phyloP scores from a whole-genome alignment of 2,888 invertebrate genomes.

The Campoplex capitator region DNA sequence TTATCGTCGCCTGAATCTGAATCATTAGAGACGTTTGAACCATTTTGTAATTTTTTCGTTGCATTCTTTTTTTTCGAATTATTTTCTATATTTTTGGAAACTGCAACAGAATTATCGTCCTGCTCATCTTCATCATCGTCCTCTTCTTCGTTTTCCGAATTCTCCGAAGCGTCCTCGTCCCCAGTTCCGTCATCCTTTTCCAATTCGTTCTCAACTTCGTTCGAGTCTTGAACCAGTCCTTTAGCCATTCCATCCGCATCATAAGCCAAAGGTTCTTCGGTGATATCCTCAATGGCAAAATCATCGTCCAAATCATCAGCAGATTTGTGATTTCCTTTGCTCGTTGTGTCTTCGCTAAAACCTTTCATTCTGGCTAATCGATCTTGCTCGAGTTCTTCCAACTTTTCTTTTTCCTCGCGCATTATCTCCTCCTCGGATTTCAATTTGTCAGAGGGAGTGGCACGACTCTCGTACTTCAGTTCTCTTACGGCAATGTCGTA shows the following conservation, averaged over 20 bases:
- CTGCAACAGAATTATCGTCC: not conserved
- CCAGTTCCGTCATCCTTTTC: constrained; percentile 23
- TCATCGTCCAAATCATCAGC: constrained; percentile 96
- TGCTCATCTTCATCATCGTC: constrained; percentile 42
- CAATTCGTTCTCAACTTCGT: constrained; percentile 46
- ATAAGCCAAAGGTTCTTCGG: constrained; percentile 85
- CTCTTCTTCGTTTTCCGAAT: constrained; percentile 61
- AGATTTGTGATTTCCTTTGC: constrained; percentile 88
- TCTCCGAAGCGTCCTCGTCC: constrained; percentile 34
- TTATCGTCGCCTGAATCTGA: constrained; percentile 54
- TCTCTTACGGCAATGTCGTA: constrained; percentile 94
- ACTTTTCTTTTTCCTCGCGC: constrained; percentile 91
- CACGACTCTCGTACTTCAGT: constrained; percentile 93
- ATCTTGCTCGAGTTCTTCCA: constrained; percentile 92
- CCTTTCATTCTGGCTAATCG: constrained; percentile 92
- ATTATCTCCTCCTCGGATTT: constrained; percentile 94
- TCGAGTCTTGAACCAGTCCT: constrained; percentile 65
- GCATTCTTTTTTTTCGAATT: not conserved
- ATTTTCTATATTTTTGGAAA: not conserved
- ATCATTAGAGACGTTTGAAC: constrained; percentile 48
- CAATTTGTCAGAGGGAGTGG: constrained; percentile 91
- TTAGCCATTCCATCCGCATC: constrained; percentile 85
- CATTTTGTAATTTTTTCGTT: constrained; percentile 20
- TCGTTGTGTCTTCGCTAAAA: constrained; percentile 81
- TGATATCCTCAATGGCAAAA: constrained; percentile 88